Conservation (phyloP, 2,797 vertebrate genomes). For the Crocodylus rhombifer region DNA sequence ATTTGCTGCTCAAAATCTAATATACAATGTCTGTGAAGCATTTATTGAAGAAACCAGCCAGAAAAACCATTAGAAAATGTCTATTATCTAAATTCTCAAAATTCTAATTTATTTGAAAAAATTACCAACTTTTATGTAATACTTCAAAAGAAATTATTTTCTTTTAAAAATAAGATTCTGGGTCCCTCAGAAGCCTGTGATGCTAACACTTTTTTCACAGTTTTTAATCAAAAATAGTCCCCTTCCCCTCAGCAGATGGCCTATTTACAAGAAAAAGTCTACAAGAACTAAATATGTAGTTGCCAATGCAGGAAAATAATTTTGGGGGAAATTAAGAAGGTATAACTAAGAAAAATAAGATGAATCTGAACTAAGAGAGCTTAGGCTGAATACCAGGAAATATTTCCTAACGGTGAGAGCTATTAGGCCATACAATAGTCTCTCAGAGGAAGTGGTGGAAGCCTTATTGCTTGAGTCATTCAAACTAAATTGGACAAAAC, state of each 20-base stretch:
- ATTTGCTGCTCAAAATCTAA: constrained; percentile 42
- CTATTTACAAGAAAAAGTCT: constrained; percentile 44
- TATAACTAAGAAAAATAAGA: constrained; percentile 57
- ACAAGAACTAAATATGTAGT: constrained; percentile 61
- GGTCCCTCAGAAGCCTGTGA: background rate
- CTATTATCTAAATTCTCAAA: background rate
- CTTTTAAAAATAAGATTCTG: background rate
- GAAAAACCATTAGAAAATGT: no score
- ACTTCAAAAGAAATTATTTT: constrained; percentile 10
- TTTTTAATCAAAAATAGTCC: background rate
- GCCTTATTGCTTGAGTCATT: constrained; percentile 57
- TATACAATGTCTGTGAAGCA: background rate
- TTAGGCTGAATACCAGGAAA: constrained; percentile 59
- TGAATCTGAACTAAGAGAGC: constrained; percentile 59
- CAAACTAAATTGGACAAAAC: constrained; percentile 57
- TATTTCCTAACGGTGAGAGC: constrained; percentile 46
- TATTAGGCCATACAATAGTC: constrained; percentile 57
- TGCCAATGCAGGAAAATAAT: constrained; percentile 24
- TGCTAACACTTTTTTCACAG: background rate
- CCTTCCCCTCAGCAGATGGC: constrained; percentile 61
- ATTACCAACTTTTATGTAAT: background rate
- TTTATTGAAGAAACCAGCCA: background rate
- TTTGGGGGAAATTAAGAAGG: constrained; percentile 10
- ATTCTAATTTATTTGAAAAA: background rate
- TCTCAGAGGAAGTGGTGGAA: constrained; percentile 67